Conservation (phyloP, 2,113 vertebrate genomes). For the Sorex fumeus region DNA sequence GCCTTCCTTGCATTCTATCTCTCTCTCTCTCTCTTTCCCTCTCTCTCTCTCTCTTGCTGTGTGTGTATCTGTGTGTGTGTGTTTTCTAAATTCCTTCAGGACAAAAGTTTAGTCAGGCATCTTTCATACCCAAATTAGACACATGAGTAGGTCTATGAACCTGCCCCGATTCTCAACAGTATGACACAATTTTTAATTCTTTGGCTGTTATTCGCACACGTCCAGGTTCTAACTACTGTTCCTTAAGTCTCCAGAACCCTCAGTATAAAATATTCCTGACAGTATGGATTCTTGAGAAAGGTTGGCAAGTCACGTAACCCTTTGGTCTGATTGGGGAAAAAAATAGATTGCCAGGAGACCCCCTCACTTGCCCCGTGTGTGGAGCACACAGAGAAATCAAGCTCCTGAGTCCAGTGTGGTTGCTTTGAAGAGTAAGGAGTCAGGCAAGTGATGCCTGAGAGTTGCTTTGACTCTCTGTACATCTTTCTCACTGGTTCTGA, state of each 20-base stretch:
- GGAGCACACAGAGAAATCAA: neutral
- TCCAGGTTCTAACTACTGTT: neutral
- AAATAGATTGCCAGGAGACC: neutral
- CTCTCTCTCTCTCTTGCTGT: neutral
- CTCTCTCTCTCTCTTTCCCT: too few species aligned
- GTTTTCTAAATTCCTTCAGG: neutral
- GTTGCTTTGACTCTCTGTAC: neutral
- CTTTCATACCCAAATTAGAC: neutral
- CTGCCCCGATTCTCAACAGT: neutral
- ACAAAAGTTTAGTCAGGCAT: neutral
- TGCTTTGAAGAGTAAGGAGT: neutral
- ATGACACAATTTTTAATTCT: neutral
- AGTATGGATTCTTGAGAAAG: neutral
- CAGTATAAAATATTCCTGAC: neutral
- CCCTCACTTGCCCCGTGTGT: neutral
- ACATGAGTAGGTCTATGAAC: neutral
- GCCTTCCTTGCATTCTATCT: neutral
- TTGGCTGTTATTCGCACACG: neutral
- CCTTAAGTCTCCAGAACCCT: neutral
- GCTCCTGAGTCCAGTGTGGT: neutral
- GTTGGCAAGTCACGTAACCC: neutral
- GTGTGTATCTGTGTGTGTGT: neutral
- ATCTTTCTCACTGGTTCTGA: neutral
- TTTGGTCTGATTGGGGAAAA: slow-evolving; percentile 1
- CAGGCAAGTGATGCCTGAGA: neutral